phyloP scores from a whole-genome alignment of 2,888 invertebrate genomes.

The Eilema griseolum region DNA sequence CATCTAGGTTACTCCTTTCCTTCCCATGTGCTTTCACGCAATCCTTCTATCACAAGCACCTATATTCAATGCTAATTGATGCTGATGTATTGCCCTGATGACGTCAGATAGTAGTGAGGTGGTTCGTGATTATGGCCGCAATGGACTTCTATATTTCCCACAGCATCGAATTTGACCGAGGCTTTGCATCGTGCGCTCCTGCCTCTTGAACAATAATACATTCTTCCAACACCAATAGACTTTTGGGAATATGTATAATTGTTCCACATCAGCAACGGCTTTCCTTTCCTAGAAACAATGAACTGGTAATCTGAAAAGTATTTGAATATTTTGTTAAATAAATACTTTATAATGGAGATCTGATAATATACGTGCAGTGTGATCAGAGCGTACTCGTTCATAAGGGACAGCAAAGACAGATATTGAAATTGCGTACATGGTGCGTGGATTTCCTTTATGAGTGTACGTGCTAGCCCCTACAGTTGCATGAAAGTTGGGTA shows the following conservation, averaged over 20 bases:
- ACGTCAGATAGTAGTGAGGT: slow-evolving; percentile 21
- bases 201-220: slow-evolving; percentile 10
- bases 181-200: slow-evolving; percentile 8
- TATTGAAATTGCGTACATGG: not conserved
- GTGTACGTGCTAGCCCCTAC: not conserved
- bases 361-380: not conserved
- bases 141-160: not conserved
- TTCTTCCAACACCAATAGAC: not conserved
- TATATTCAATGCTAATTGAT: not conserved
- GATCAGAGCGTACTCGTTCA: not conserved
- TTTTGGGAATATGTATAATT: slow-evolving; percentile 55
- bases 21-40: not conserved
- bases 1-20: not conserved
- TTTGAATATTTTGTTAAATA: not conserved
- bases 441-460: too few relatives aligned
- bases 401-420: not conserved
- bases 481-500: too few relatives aligned
- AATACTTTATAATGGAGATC: not conserved
- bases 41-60: not conserved
- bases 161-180: slow-evolving; percentile 7
- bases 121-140: slow-evolving; percentile 35
- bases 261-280: slow-evolving; percentile 49
- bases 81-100: slow-evolving; percentile 1
- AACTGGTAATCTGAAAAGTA: slow-evolving; percentile 16
- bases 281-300: slow-evolving; percentile 39